Evolutionary conservation across 2,113 vertebrate genomes (phyloP).

Genomic region (Tautogolabrus adspersus): DNA sequence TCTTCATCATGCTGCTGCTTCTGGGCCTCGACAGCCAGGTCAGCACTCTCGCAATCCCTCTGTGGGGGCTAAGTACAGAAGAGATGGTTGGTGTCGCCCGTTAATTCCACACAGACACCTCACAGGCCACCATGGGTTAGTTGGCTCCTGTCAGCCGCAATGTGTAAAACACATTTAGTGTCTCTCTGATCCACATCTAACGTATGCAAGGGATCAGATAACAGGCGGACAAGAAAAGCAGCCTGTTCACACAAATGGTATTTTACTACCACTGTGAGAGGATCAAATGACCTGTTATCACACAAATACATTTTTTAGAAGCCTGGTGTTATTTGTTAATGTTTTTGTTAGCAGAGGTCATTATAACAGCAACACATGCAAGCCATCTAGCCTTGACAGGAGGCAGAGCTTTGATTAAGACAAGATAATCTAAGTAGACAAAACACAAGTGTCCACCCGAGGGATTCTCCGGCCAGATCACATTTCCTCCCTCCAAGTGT

Average conservation of each 20-base stretch:
- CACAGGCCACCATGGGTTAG: not conserved
- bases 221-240: slow-evolving; percentile 33
- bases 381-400: slow-evolving; percentile 8
- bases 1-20: slow-evolving; percentile 99
- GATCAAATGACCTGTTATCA: slow-evolving; percentile 13
- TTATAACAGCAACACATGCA: slow-evolving; percentile 2
- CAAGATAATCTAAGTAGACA: slow-evolving; percentile 67
- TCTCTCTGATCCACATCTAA: slow-evolving; percentile 41
- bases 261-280: slow-evolving; percentile 34
- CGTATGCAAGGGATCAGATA: slow-evolving; percentile 37
- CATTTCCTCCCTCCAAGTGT: slow-evolving; percentile 78
- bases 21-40: slow-evolving; percentile 99
- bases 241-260: slow-evolving; percentile 37
- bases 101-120: slow-evolving; percentile 9
- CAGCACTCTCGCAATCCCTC: slow-evolving; percentile 41
- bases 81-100: slow-evolving; percentile 8
- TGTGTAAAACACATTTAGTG: slow-evolving; percentile 55
- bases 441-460: slow-evolving; percentile 60
- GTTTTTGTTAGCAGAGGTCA: slow-evolving; percentile 17
- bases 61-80: slow-evolving; percentile 8
- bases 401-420: slow-evolving; percentile 64
- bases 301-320: slow-evolving; percentile 23
- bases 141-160: slow-evolving; percentile 29
- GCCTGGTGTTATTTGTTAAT: not conserved
- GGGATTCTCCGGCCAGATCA: slow-evolving; percentile 61